Conservation (phyloP, 2,113 vertebrate species). For the Poecilia latipinna region DNA sequence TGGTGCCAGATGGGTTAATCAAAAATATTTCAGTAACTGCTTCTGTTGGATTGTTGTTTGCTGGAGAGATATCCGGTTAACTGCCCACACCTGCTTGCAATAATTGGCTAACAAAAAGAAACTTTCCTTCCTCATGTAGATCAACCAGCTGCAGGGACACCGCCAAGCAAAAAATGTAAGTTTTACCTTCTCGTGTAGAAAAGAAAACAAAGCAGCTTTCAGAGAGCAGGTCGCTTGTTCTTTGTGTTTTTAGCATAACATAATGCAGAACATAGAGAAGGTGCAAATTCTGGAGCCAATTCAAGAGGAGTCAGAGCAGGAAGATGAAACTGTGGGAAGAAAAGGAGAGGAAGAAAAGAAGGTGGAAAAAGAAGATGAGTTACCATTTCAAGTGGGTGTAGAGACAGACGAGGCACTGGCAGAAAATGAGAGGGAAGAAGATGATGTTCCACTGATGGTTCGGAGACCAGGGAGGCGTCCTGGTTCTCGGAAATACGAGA, state of each 20-base stretch:
- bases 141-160: slow-evolving; percentile 25
- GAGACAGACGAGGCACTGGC: background rate
- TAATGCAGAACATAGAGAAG: slow-evolving; percentile 6
- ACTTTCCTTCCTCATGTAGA: background rate
- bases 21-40: background rate
- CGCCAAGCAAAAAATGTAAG: slow-evolving; percentile 30
- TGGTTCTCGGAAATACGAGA: background rate
- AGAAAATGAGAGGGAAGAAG: slow-evolving; percentile 22
- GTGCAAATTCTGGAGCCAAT: slow-evolving; percentile 44
- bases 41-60: background rate
- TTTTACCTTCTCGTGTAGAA: background rate
- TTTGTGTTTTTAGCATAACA: background rate
- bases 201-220: background rate
- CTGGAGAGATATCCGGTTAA: background rate
- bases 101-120: slow-evolving; percentile 26
- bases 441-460: slow-evolving; percentile 12
- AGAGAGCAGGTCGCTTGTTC: background rate
- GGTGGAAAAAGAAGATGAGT: background rate
- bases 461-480: slow-evolving; percentile 19
- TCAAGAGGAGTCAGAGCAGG: slow-evolving; percentile 52
- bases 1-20: background rate
- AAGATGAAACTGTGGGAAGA: slow-evolving; percentile 20
- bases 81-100: slow-evolving; percentile 51
- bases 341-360: slow-evolving; percentile 2
- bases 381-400: background rate